Evolutionary conservation across 2,113 vertebrate species (phyloP), one percentile per base, ranked within the genome.

Genomic region (Triplophysa tibetana): DNA sequence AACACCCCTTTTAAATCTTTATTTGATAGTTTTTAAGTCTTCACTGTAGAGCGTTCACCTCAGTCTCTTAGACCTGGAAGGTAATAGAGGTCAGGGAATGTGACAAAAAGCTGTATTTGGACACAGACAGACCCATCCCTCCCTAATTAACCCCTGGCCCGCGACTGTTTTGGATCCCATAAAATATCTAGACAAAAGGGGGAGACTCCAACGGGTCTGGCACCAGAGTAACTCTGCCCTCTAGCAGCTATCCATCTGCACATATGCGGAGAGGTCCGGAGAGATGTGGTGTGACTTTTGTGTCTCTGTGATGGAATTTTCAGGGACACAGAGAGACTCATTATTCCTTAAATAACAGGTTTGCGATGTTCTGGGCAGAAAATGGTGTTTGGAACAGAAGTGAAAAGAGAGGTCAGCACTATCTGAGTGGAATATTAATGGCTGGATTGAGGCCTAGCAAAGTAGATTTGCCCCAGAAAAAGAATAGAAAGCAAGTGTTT

Each of bases 161-260:
- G 80, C 85, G 88, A 84, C 88, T 84, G 87, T 88, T 87, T 86
- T 72, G 81, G 58, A 86, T 88, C 80, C 81, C 85, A 50, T 66
- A 33, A 50, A 62, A 75, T 52, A 77, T 80, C 80, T 82, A 86
- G 50, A 81, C 75, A 84, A 68, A 81, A 74, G 19, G 29, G 67
- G 78, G 78, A 75, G 85, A 83, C 77, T 84, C 81, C 64, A 83
- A 67, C 19, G 56, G 48, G 81, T 83, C 81, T 85, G 82, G 84
- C 91, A 90, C 88, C 88, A 84, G 84, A 67, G 16, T 85, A 88
- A 77, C 82, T 88, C 81, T 82, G 70, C 54, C 70, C 70, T 79
- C 26, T 58, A 61, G 70, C 60, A 23, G 63, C 75, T 16, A 8
- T 45, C 43, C 23, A 52, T 79, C 50, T 75, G 63, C 26, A 43